Evolutionary conservation across 92 coral and sea anemone species (phyloP).

Genomic region (Epizoanthus ramosus): DNA sequence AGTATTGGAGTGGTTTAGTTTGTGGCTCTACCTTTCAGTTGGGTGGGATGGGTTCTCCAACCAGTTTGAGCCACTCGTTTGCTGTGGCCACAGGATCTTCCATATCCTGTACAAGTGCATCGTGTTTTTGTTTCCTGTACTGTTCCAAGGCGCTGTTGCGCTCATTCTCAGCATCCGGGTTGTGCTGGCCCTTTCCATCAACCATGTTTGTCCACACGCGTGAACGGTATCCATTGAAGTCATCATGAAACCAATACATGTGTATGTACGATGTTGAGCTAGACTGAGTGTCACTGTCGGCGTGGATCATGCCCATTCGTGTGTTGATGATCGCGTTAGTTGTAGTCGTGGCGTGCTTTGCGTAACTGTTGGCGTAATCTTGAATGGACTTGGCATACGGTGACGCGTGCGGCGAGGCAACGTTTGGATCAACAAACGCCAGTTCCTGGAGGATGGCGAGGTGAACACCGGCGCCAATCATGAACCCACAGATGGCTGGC

Average conservation of each 20-base stretch:
- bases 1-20: background rate
- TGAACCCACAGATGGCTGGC: conserved; percentile 31
- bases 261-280: background rate
- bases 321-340: conserved; percentile 14
- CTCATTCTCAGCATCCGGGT: conserved; percentile 16
- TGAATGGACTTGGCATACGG: conserved; percentile 40
- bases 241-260: conserved; percentile 22
- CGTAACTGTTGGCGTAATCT: conserved; percentile 48
- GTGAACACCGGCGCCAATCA: conserved; percentile 51
- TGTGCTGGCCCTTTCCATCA: background rate
- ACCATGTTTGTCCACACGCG: background rate
- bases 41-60: conserved; percentile 35
- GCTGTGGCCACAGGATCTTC: conserved; percentile 51
- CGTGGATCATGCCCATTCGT: conserved; percentile 26
- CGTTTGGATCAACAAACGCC: conserved; percentile 36
- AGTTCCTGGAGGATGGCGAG: conserved; percentile 39
- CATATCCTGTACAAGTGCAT: conserved; percentile 35
- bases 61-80: conserved; percentile 55
- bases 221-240: conserved; percentile 20
- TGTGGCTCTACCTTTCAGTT: background rate
- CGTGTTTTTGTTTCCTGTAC: conserved; percentile 23
- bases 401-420: conserved; percentile 22
- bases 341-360: conserved; percentile 44
- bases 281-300: background rate
- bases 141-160: conserved; percentile 38